These are phyloP conservation scores for Cariama cristata DNA, from an alignment of 2,113 vertebrate genomes.

Conservation along the genomic window DNA sequence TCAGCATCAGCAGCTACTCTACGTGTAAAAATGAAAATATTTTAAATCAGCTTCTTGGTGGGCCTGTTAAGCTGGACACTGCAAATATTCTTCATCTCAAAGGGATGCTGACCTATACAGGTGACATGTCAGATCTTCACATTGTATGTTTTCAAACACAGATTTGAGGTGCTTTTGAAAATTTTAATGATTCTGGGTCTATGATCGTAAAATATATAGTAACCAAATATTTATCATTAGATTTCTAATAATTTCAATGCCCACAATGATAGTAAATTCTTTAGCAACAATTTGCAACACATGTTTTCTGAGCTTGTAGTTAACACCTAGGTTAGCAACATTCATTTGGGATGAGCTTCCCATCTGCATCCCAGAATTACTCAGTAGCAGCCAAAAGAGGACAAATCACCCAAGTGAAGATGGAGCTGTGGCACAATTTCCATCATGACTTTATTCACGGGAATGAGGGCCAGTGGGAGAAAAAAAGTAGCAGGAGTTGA, in stretches of 20 bases:
- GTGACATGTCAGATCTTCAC: not conserved
- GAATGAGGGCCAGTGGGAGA: not conserved
- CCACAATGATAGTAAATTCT: not conserved
- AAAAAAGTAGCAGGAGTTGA: slow-evolving; percentile 11
- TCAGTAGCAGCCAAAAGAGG: not conserved
- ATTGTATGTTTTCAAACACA: not conserved
- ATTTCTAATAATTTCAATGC: not conserved
- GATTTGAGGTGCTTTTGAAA: not conserved
- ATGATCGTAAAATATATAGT: not conserved
- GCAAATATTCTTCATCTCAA: not conserved
- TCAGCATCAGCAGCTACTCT: not conserved
- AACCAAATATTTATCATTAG: not conserved
- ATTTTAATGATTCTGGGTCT: not conserved
- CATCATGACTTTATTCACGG: slow-evolving; percentile 23
- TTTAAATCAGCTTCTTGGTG: not conserved
- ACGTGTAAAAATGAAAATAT: not conserved
- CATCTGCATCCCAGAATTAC: not conserved
- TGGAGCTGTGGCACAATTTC: slow-evolving; percentile 9
- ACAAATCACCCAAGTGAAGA: slow-evolving; percentile 27
- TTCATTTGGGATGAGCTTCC: not conserved
- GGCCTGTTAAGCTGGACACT: not conserved
- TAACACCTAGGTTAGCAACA: not conserved
- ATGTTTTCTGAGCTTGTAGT: not conserved
- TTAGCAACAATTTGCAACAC: not conserved
- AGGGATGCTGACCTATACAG: not conserved